phyloP scores from a whole-genome alignment of 2,888 invertebrate genomes.

The Euplexia lucipara region DNA sequence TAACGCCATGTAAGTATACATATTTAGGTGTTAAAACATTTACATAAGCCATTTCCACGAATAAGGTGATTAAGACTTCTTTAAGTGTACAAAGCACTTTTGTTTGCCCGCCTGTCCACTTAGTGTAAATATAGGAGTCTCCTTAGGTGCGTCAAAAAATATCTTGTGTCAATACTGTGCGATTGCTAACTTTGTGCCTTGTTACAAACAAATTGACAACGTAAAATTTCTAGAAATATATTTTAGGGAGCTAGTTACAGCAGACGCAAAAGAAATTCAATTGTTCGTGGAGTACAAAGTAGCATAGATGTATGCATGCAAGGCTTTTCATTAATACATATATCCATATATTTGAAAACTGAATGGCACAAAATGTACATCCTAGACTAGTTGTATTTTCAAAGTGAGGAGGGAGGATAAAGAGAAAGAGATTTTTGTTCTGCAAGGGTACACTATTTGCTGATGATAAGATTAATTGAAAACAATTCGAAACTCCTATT shows the following conservation, averaged over 20 bases:
- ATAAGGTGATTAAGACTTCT: slow-evolving; percentile 24
- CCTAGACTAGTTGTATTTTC: neutral
- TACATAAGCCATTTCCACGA: slow-evolving; percentile 31
- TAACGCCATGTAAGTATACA: slow-evolving; percentile 3
- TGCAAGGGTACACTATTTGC: too few relatives aligned
- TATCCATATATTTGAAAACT: neutral
- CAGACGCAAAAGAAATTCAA: too few relatives aligned
- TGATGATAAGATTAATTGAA: too few relatives aligned
- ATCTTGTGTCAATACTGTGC: slow-evolving; percentile 14
- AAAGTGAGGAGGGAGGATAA: too few relatives aligned
- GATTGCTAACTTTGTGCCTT: neutral
- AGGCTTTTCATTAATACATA: too few relatives aligned
- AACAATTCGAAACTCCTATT: too few relatives aligned
- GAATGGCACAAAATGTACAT: neutral
- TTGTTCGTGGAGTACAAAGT: too few relatives aligned
- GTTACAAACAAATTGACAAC: neutral
- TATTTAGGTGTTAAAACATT: slow-evolving; percentile 12
- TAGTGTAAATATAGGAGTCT: slow-evolving; percentile 41
- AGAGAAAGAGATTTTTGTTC: too few relatives aligned
- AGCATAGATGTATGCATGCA: too few relatives aligned
- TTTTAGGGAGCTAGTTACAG: neutral
- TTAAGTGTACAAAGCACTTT: slow-evolving; percentile 37
- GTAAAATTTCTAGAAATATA: neutral
- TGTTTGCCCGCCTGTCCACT: slow-evolving; percentile 3
- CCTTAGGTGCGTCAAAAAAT: slow-evolving; percentile 20